Conservation (phyloP, 2,113 vertebrate genomes). For the Otocyon megalotis region DNA sequence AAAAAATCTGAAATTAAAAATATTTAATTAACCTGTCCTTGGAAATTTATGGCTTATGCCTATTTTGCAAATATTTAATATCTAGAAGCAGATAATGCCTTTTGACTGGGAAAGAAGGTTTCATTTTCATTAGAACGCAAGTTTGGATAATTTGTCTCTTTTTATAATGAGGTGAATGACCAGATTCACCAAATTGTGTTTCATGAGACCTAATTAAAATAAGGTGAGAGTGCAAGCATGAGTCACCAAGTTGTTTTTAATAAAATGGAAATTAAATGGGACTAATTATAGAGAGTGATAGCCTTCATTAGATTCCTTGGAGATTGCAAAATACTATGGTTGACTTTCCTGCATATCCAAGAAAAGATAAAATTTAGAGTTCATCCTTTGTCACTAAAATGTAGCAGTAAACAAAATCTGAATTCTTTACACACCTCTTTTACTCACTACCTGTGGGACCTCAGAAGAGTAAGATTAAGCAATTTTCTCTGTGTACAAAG, state of each 20-base stretch:
- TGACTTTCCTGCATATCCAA: background rate
- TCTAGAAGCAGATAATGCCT: background rate
- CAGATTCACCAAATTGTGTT: conserved; percentile 57
- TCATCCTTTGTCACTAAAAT: background rate
- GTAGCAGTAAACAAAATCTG: background rate
- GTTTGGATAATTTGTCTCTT: conserved; percentile 51
- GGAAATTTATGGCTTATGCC: background rate
- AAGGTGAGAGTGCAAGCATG: conserved; percentile 30
- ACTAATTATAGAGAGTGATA: conserved; percentile 70
- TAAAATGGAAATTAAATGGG: conserved; percentile 59
- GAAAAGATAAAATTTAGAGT: conserved; percentile 8
- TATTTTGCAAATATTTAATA: conserved; percentile 40
- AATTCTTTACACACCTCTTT: background rate
- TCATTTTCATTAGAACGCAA: conserved; percentile 28
- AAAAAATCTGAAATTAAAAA: background rate
- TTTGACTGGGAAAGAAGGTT: background rate
- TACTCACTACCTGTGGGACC: background rate
- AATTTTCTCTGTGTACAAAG: background rate
- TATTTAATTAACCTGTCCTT: background rate
- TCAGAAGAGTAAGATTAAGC: background rate
- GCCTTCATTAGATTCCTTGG: conserved; percentile 62
- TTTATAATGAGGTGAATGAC: conserved; percentile 51
- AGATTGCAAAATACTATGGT: background rate
- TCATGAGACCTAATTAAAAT: conserved; percentile 60
- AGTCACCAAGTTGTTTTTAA: conserved; percentile 52